A percentile compares a stretch with the other conserved stretches of the same genome.
Evolutionary conservation across 2,113 vertebrate genomes (phyloP).

Genomic region (Myodes glareolus): DNA sequence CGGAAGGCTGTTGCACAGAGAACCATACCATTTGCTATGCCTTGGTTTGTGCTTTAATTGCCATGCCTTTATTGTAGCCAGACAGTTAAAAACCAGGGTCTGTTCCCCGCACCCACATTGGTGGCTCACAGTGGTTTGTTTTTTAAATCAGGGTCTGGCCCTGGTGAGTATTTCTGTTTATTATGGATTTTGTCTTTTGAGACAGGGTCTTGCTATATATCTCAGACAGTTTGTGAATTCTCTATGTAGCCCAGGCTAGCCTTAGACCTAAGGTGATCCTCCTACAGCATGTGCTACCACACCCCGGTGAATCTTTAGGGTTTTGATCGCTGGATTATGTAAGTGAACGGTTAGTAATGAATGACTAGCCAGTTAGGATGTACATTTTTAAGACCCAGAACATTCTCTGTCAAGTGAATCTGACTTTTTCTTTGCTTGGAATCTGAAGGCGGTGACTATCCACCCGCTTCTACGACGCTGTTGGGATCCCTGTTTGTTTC

Average conservation of each 20-base stretch:
- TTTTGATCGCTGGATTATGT: neutral
- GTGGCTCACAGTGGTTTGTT: neutral
- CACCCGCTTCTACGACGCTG: neutral
- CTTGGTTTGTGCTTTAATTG: neutral
- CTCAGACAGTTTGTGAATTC: too few relatives aligned
- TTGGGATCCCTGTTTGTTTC: neutral
- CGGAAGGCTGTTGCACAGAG: neutral
- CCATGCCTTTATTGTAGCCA: neutral
- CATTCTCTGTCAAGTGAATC: neutral
- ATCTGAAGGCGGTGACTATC: neutral
- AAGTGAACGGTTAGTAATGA: neutral
- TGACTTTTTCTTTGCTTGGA: neutral
- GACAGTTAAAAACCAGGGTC: neutral
- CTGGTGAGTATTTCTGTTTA: neutral
- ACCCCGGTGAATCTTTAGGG: neutral
- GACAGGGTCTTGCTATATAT: neutral
- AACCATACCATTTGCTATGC: neutral
- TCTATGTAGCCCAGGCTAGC: neutral
- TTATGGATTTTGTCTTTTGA: neutral
- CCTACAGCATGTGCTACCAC: neutral
- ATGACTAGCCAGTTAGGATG: neutral
- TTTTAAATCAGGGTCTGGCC: neutral
- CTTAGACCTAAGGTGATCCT: neutral
- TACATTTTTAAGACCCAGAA: neutral
- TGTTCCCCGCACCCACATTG: neutral